Conservation (phyloP, 1,140 invertebrate genomes). For the Pteromalus puparum region DNA sequence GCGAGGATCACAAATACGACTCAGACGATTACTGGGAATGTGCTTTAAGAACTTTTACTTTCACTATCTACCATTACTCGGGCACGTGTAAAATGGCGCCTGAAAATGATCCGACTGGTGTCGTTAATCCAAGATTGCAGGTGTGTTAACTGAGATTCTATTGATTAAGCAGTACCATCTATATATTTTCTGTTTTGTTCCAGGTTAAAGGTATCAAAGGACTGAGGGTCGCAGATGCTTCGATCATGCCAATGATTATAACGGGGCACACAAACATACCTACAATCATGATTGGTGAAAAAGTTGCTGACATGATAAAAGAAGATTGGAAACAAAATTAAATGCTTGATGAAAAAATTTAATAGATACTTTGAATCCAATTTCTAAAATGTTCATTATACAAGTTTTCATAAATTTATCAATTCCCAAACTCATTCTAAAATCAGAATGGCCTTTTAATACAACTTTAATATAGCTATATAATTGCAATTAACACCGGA, state of each 20-base stretch:
- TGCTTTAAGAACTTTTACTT: slow-evolving; percentile 75
- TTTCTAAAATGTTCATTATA: too few species aligned
- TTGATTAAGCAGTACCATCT: background rate
- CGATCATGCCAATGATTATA: slow-evolving; percentile 73
- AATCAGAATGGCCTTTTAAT: too few species aligned
- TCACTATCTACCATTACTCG: slow-evolving; percentile 78
- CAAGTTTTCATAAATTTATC: too few species aligned
- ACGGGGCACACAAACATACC: slow-evolving; percentile 74
- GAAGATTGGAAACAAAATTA: slow-evolving; percentile 33
- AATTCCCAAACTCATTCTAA: too few species aligned
- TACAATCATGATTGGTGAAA: slow-evolving; percentile 77
- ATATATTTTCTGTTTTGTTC: background rate
- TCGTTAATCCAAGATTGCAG: slow-evolving; percentile 75
- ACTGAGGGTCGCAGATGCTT: slow-evolving; percentile 74
- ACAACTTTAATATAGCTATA: too few species aligned
- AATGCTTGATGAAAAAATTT: too few species aligned
- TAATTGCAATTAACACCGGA: too few species aligned
- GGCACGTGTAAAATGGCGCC: slow-evolving; percentile 79
- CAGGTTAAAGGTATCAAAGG: slow-evolving; percentile 71
- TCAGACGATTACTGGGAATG: slow-evolving; percentile 79
- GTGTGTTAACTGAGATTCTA: slow-evolving; percentile 16
- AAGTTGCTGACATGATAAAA: slow-evolving; percentile 67
- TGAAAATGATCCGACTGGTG: slow-evolving; percentile 72
- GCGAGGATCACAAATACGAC: slow-evolving; percentile 79
- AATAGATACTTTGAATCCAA: too few species aligned